Evolutionary conservation across 1,140 invertebrate genomes (phyloP), one percentile per base, ranked within the genome.

Genomic region (Macrotrachela quadricornifera): DNA sequence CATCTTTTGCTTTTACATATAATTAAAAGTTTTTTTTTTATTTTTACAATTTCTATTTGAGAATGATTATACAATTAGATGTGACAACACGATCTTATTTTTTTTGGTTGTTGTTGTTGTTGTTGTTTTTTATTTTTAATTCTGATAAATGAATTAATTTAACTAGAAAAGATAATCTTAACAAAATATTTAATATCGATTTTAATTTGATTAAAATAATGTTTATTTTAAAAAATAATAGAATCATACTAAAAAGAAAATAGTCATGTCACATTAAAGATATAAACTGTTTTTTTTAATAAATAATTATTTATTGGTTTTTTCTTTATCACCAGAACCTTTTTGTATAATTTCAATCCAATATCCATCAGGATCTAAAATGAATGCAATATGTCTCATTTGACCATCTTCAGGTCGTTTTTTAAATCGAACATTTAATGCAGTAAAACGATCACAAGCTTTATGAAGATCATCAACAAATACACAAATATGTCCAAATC

Each of bases 331-430:
- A 42, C 40, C 15, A 13, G 12, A 15, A 42, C 40, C 3, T 13
- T 1, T 14, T 13, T 42, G 40, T 42, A 42, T 42, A 55, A 92
- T 88, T 72, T 92, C 87, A 62, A 92, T 90, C 84, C 85, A 90
- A 66, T 92, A 92, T 42, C 85, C 85, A 72, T 92, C 87, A 0
- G 87, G 87, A 69, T 92, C 87, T 62, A 85, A 80, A 51, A 92
- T 85, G 64, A 92, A 91, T 6, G 86, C 87, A 48, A 92, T 71
- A 3, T 81, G 83, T 67, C 85, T 90, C 83, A 91, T 91, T 66
- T 82, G 60, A 58, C 83, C 84, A 65, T 86, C 84, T 63, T 81
- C 76, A 9, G 84, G 85, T 60, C 78, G 81, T 63, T 92, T 92
- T 1, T 85, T 74, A 70, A 92, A 92, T 57, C 83, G 79, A 18